These are phyloP conservation scores for Chrysolina oricalcia DNA, from an alignment of 2,888 invertebrate species.

Conservation along the genomic window DNA sequence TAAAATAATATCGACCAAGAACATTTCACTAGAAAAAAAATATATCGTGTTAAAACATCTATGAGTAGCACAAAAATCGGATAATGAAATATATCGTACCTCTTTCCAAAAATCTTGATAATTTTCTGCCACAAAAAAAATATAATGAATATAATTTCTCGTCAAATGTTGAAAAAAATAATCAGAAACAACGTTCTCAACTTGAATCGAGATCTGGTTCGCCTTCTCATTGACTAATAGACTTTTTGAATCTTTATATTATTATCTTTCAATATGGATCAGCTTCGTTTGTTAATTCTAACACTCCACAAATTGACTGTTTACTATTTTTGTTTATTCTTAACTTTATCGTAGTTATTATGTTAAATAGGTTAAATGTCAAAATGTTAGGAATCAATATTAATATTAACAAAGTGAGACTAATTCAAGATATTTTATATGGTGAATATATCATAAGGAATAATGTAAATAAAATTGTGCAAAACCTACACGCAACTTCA, in stretches of 20 bases:
- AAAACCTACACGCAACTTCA: constrained; percentile 21
- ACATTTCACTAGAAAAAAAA: too few relatives aligned
- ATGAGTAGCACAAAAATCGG: too few relatives aligned
- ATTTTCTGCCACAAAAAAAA: constrained; percentile 27
- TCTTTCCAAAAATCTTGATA: constrained; percentile 22
- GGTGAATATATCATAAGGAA: not conserved
- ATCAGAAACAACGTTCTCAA: constrained; percentile 23
- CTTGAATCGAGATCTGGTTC: constrained; percentile 3
- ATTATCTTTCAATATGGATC: not conserved
- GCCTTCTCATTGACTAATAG: constrained; percentile 7
- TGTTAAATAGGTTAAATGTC: not conserved
- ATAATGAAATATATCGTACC: not conserved
- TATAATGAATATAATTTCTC: constrained; percentile 28
- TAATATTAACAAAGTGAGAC: not conserved
- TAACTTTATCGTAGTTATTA: constrained; percentile 20
- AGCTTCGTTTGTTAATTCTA: not conserved
- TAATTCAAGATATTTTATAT: not conserved
- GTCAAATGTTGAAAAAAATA: constrained; percentile 28
- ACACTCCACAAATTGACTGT: not conserved
- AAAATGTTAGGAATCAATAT: constrained; percentile 12
- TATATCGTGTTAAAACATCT: too few relatives aligned
- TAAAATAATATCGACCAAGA: too few relatives aligned
- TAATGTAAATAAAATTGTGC: constrained; percentile 3
- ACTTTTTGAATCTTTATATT: not conserved
- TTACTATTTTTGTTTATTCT: constrained; percentile 22